Evolutionary conservation across 2,888 invertebrate genomes (phyloP).

Genomic region (Drosophila atripex): DNA sequence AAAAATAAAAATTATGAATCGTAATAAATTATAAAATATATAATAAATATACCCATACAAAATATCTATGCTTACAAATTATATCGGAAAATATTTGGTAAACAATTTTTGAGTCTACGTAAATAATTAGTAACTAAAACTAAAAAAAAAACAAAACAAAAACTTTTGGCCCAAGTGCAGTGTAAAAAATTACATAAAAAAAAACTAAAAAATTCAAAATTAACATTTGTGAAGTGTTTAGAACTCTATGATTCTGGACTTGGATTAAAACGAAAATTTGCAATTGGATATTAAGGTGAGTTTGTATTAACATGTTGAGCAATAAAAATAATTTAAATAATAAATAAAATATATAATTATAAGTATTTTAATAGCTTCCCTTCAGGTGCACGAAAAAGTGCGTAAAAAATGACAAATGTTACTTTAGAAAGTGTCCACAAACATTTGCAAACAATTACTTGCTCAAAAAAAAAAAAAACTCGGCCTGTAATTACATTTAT

Average conservation of each 20-base stretch:
- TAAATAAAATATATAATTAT: too few species aligned
- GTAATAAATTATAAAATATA: conserved; percentile 42
- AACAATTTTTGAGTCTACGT: conserved; percentile 61
- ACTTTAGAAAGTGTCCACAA: conserved; percentile 52
- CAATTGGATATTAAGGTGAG: conserved; percentile 74
- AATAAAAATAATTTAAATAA: conserved; percentile 3
- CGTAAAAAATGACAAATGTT: conserved; percentile 29
- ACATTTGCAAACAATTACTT: conserved; percentile 68
- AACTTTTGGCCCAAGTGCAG: conserved; percentile 30
- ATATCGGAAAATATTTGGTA: conserved; percentile 63
- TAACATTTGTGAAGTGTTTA: conserved; percentile 29
- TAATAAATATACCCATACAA: conserved; percentile 41
- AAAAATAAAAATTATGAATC: conserved; percentile 15
- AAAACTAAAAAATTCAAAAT: conserved; percentile 36
- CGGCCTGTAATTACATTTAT: conserved; percentile 51
- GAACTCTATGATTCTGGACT: conserved; percentile 47
- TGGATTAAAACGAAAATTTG: conserved; percentile 72
- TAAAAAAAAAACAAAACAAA: conserved; percentile 17
- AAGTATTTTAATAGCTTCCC: not conserved
- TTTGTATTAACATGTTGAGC: conserved; percentile 26
- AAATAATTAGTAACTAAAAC: conserved; percentile 34
- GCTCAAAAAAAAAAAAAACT: not conserved
- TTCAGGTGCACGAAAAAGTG: conserved; percentile 17
- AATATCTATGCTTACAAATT: conserved; percentile 52
- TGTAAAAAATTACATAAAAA: conserved; percentile 4